phyloP scores from a whole-genome alignment of 2,888 invertebrate genomes.

The Hyppa rectilinea region DNA sequence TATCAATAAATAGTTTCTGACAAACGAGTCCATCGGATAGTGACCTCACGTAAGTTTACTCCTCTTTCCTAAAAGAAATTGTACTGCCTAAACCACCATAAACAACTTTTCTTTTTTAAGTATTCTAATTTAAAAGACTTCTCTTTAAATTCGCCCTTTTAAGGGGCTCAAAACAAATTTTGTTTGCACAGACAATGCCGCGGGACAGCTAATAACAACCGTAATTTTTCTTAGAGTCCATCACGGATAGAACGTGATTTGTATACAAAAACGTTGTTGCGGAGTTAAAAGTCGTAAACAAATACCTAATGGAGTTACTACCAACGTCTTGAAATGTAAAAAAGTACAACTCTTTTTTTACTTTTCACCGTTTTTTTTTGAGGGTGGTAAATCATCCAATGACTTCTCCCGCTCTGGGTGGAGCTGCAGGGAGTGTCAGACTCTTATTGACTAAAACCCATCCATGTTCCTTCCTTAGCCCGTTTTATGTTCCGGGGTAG shows the following conservation, averaged over 20 bases:
- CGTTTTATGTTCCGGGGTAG: too few species aligned
- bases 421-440: too few species aligned
- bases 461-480: too few species aligned
- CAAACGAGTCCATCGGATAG: neutral
- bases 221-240: slow-evolving; percentile 60
- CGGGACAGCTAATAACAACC: slow-evolving; percentile 49
- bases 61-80: neutral
- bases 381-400: too few species aligned
- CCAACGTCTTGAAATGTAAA: neutral
- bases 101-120: slow-evolving; percentile 24
- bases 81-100: neutral
- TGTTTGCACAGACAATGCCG: slow-evolving; percentile 38
- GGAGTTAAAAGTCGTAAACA: slow-evolving; percentile 40
- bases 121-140: slow-evolving; percentile 41
- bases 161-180: slow-evolving; percentile 41
- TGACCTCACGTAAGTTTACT: neutral
- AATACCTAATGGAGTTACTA: slow-evolving; percentile 16
- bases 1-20: neutral
- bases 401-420: too few species aligned
- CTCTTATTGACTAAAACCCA: too few species aligned
- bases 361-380: too few species aligned
- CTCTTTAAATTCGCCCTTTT: slow-evolving; percentile 19
- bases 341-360: neutral
- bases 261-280: slow-evolving; percentile 43
- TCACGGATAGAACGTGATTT: slow-evolving; percentile 61